Conservation (phyloP, 2,797 vertebrate species). For the Lithobates sylvaticus region DNA sequence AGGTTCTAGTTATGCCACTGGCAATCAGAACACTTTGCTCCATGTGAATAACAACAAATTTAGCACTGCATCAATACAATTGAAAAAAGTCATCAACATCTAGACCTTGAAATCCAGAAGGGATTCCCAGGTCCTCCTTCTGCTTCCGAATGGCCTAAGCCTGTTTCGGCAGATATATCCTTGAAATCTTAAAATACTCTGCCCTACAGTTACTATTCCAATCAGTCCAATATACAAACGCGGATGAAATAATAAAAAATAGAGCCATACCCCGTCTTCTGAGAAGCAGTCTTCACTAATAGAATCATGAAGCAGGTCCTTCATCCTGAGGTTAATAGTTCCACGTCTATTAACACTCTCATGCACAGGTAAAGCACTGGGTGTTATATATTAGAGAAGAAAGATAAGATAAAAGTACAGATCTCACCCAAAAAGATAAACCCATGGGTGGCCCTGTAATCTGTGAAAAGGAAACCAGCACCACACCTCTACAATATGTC, state of each 20-base stretch:
- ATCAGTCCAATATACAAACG: neutral
- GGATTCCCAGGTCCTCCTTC: no score
- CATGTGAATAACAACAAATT: no score
- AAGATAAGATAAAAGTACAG: conserved; percentile 30
- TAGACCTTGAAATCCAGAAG: no score
- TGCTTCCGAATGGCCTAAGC: no score
- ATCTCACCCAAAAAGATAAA: conserved; percentile 3
- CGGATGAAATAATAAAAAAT: neutral
- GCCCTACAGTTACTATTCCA: neutral
- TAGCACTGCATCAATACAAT: no score
- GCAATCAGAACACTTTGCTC: no score
- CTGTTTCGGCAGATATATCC: no score
- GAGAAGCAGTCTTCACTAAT: neutral
- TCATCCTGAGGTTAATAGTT: neutral
- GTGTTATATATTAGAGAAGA: conserved; percentile 5
- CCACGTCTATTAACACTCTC: neutral
- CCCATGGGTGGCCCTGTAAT: neutral
- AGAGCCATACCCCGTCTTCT: conserved; percentile 16
- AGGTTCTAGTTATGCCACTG: no score
- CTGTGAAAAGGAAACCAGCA: neutral
- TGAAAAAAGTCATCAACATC: no score
- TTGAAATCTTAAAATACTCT: no score
- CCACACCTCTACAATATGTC: conserved; percentile 11
- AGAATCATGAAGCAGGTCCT: neutral
- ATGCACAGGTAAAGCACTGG: neutral